A percentile compares a stretch with the other conserved stretches of the same genome.
phyloP scores from a whole-genome alignment of 2,113 vertebrate species.

The Brachyistius frenatus region DNA sequence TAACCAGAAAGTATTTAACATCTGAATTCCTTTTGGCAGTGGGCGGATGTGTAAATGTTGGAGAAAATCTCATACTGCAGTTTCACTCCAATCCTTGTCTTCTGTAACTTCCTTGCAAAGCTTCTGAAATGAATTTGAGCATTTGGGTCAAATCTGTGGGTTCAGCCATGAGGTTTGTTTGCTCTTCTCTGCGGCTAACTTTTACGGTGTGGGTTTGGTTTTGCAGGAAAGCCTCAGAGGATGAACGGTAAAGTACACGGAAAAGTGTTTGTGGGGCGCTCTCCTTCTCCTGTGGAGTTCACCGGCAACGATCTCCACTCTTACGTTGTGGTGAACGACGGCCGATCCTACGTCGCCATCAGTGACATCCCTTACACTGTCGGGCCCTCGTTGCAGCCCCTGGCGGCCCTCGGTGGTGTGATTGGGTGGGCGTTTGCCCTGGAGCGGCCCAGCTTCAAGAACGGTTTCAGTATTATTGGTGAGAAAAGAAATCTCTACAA shows the following conservation, averaged over 20 bases:
- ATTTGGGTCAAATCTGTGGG: no score
- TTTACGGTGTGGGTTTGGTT: slow-evolving; percentile 1
- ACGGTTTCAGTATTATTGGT: slow-evolving; percentile 96
- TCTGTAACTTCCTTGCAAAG: not conserved
- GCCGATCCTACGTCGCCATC: slow-evolving; percentile 94
- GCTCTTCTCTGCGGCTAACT: not conserved
- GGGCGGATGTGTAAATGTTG: not conserved
- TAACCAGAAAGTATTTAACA: not conserved
- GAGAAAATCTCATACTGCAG: not conserved
- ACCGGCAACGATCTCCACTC: slow-evolving; percentile 94
- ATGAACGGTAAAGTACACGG: slow-evolving; percentile 95
- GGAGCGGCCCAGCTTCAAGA: slow-evolving; percentile 91
- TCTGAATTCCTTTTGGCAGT: not conserved
- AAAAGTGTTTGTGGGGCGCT: slow-evolving; percentile 88
- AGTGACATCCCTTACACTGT: slow-evolving; percentile 89
- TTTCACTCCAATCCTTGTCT: slow-evolving; percentile 2
- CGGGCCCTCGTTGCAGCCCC: slow-evolving; percentile 90
- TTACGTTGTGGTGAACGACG: slow-evolving; percentile 95
- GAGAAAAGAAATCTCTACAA: slow-evolving; percentile 44
- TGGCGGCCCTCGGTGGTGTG: slow-evolving; percentile 89
- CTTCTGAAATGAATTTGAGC: not conserved
- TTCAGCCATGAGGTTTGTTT: not conserved
- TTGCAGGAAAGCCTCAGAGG: slow-evolving; percentile 92
- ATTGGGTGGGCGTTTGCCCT: slow-evolving; percentile 98
- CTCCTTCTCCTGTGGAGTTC: slow-evolving; percentile 83